phyloP scores from a whole-genome alignment of 2,888 invertebrate species.

The Heliconius ethilla region DNA sequence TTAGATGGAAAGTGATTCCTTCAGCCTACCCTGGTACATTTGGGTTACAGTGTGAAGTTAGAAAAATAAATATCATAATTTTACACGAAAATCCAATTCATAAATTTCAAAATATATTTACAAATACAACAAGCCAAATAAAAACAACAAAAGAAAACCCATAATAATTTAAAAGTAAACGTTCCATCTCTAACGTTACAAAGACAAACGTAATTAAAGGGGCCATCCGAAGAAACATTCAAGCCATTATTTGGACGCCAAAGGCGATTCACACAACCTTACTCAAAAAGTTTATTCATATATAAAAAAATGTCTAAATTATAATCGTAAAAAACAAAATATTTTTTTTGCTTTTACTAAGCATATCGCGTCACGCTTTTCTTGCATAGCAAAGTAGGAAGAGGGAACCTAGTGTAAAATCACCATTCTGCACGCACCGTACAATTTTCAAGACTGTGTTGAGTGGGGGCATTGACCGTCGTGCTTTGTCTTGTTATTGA shows the following conservation, averaged over 20 bases:
- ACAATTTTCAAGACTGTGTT: no score
- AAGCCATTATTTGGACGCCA: constrained; percentile 32
- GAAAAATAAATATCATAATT: no score
- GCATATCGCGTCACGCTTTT: no score
- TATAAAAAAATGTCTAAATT: not conserved
- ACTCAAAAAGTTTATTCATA: not conserved
- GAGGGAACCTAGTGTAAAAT: no score
- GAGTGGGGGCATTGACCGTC: no score
- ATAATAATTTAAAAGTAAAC: constrained; percentile 27
- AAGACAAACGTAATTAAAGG: constrained; percentile 44
- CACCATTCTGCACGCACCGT: no score
- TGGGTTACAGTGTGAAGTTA: no score
- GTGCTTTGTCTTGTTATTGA: no score
- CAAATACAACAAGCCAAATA: not conserved
- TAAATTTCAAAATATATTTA: not conserved
- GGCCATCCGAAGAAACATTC: constrained; percentile 25
- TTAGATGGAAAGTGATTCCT: no score
- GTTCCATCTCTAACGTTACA: constrained; percentile 32
- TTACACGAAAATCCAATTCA: not conserved
- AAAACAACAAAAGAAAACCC: not conserved
- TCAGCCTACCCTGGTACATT: no score
- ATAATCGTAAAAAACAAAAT: not conserved
- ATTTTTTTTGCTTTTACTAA: no score
- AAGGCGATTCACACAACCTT: constrained; percentile 15
- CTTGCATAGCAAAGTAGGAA: no score